Evolutionary conservation across 2,888 invertebrate species (phyloP), one percentile per base, ranked within the genome.

Genomic region (Carterocephalus palaemon): DNA sequence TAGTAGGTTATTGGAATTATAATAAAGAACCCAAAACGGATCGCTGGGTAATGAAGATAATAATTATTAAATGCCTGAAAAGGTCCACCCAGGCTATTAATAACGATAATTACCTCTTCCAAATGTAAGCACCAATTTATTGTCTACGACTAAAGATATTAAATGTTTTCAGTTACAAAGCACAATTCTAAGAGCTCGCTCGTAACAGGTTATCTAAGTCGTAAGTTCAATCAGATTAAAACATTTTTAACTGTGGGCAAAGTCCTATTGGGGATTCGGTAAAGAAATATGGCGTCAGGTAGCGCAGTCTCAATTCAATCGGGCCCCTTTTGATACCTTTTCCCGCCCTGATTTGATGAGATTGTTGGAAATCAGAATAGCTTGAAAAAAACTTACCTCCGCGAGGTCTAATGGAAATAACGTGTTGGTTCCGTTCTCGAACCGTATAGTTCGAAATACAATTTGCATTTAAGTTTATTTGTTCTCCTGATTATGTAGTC

Each of bases 161-260:
- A 36, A 20, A 23, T 12, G 5, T 36, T 24, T 28, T 20, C 16
- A 43, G 22, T 36, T 8, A 36, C 34, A 20, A 43, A 22, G 10
- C 31, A 32, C 23, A 37, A 37, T 32, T 38, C 31, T 16, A 39
- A 38, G 23, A 46, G 12, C 39, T 17, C 5, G n/a, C 22, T 34
- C 42, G 36, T 48, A 59, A 53, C 71, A 70, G 81, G 82, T 75
- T 76, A 80, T 79, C 75, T 73, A 70, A 76, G 79, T 80, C 79
- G 74, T 59, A 67, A 75, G 64, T 81, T 77, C 76, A 79, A 86
- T 85, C 82, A 80, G 84, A 86, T 85, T 84, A 84, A 79, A 85
- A 79, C 78, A 80, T 78, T 79, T 83, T 84, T 78, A 84, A 81
- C 78, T 75, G 77, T 73, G 70, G 73, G 77, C 78, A 75, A 78